A percentile compares a stretch with the other conserved stretches of the same genome.
Evolutionary conservation across 1,140 invertebrate species (phyloP).

Genomic region (Tigriopus japonicus): DNA sequence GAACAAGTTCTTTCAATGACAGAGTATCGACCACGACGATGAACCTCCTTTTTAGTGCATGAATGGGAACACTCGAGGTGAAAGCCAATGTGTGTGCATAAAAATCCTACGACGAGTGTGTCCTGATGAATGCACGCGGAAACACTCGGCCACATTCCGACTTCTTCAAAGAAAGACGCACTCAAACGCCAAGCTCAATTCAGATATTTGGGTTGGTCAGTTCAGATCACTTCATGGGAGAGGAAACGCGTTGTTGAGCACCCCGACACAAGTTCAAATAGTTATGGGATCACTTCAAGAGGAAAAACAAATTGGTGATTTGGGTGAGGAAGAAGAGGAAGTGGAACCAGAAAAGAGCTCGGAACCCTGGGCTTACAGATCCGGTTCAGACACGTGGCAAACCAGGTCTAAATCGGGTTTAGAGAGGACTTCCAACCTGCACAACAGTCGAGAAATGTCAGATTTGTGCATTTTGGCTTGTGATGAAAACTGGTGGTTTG

Average conservation of each 20-base stretch:
- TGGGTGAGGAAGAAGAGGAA: not conserved
- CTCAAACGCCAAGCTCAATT: no score
- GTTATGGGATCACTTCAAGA: not conserved
- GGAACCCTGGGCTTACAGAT: not conserved
- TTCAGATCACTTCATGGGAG: not conserved
- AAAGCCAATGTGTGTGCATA: no score
- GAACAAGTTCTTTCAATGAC: no score
- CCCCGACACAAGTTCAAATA: not conserved
- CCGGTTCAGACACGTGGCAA: not conserved
- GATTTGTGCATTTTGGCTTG: not conserved
- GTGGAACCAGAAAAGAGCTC: no score
- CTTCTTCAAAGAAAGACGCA: no score
- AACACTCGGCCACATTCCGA: no score
- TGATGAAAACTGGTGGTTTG: conserved; percentile 13
- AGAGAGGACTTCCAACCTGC: not conserved
- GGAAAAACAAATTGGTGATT: not conserved
- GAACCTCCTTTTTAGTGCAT: no score
- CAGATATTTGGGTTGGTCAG: not conserved
- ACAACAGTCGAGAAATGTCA: conserved; percentile 9
- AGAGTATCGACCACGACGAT: no score
- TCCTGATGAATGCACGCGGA: no score
- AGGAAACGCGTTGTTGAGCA: not conserved
- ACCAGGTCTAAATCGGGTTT: not conserved
- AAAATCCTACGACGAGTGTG: no score
- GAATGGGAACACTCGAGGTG: no score